A percentile compares a stretch with the other conserved stretches of the same genome.
phyloP scores from a whole-genome alignment of 2,113 vertebrate species.

The Isurus oxyrinchus region DNA sequence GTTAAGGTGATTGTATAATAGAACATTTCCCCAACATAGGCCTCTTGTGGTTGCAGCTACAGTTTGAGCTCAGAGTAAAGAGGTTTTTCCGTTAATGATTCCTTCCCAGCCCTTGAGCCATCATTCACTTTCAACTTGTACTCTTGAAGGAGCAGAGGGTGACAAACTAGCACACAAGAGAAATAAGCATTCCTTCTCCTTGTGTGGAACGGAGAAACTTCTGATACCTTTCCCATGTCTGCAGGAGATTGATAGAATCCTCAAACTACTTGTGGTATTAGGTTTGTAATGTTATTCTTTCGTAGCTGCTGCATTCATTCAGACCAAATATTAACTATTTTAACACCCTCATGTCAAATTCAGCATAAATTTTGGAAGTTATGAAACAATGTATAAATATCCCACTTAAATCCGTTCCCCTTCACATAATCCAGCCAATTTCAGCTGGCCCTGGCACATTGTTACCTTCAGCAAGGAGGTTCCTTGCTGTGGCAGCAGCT shows the following conservation, averaged over 20 bases:
- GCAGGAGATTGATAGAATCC: neutral
- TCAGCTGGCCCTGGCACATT: too few relatives aligned
- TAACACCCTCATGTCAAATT: neutral
- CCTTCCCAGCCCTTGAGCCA: neutral
- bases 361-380: neutral
- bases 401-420: neutral
- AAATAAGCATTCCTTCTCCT: neutral
- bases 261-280: neutral
- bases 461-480: too few relatives aligned
- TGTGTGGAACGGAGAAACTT: neutral
- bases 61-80: neutral
- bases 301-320: neutral
- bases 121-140: neutral
- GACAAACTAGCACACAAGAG: neutral
- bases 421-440: neutral
- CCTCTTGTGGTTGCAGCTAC: neutral
- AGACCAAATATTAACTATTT: neutral
- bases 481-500: too few relatives aligned
- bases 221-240: neutral
- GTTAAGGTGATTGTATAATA: neutral
- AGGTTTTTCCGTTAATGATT: neutral
- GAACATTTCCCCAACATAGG: neutral
- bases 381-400: neutral
- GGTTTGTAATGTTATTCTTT: neutral
- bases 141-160: neutral